Base-by-base conservation (phyloP, 2,888 invertebrate genomes). In the Hydraecia micacea region DNA sequence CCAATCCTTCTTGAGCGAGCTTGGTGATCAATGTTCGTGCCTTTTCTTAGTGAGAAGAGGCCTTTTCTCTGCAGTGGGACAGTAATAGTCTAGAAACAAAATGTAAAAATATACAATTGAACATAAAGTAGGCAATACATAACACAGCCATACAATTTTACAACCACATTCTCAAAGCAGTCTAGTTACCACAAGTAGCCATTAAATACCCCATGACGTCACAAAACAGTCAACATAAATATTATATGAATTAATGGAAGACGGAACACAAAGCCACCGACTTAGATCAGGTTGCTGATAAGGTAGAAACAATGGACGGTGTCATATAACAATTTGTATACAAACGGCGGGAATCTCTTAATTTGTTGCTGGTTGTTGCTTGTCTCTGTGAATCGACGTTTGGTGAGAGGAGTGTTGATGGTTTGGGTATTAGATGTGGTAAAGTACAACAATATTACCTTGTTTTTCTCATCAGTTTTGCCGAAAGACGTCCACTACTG, bases 301-400 rank as follows among this genome's bases (percentile, higher is more conserved):
- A 91, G 60, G 49, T 0, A 28, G 71, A 2, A 79, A 96, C 96
- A 96, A 96, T 95, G 86, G 93, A 70, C 88, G 87, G 89, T 95
- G 93, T 90, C 94, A 92, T 94, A 94, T 91, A 95, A 94, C 95
- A 95, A 96, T 95, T 96, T 95, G 95, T 95, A 94, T 93, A 93
- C 91, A 92, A 93, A 93, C 91, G 94, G 93, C 94, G 96, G 95
- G 95, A 95, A 95, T 93, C 91, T 93, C 91, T 93, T 94, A 94
- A 95, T 94, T 78, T 83, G 78, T 81, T 80, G 80, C 78, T 93
- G 93, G 93, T 93, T 93, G 88, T 92, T 93, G 88, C 92, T 91
- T 94, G 94, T 94, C 91, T 93, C 90, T 91, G 88, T 85, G 86
- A 90, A 93, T 93, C 91, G 93, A 93, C 92, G 87, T 92, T 89